Conservation (phyloP, 2,797 vertebrate species). For the Botia kubotai region DNA sequence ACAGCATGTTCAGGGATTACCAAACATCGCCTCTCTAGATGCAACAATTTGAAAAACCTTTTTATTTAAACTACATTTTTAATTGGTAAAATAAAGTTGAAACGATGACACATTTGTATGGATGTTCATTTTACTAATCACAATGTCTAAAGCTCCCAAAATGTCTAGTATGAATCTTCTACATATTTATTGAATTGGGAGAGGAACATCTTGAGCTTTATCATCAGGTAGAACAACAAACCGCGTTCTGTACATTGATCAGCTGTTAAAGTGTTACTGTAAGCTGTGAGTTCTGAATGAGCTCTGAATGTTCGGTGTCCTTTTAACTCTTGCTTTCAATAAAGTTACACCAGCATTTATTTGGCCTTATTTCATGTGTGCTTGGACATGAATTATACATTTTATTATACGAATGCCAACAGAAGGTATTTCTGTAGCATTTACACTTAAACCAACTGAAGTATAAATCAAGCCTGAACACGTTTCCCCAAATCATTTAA, state of each 20-base stretch:
- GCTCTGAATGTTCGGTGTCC: constrained; percentile 72
- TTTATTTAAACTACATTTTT: constrained; percentile 51
- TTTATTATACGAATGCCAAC: not conserved
- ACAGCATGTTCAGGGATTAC: constrained; percentile 73
- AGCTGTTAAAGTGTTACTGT: constrained; percentile 72
- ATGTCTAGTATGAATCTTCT: constrained; percentile 24
- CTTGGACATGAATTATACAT: not conserved
- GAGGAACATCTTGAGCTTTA: constrained; percentile 42
- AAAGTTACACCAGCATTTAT: constrained; percentile 71
- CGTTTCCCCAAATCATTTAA: too few species aligned
- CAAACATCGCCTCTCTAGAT: constrained; percentile 75
- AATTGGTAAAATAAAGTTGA: constrained; percentile 65
- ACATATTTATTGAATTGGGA: constrained; percentile 58
- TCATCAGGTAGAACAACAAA: constrained; percentile 46
- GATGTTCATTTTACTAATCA: constrained; percentile 39
- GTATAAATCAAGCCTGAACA: too few species aligned
- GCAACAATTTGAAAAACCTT: constrained; percentile 54
- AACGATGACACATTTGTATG: constrained; percentile 49
- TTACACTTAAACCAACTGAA: too few species aligned
- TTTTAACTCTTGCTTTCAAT: constrained; percentile 76
- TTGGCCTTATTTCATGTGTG: constrained; percentile 32
- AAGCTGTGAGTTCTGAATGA: constrained; percentile 53
- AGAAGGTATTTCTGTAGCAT: not conserved
- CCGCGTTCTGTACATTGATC: constrained; percentile 70
- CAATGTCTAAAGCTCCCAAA: constrained; percentile 17